Conservation (phyloP, 2,888 invertebrate genomes). For the Nemotelus pantherinus region DNA sequence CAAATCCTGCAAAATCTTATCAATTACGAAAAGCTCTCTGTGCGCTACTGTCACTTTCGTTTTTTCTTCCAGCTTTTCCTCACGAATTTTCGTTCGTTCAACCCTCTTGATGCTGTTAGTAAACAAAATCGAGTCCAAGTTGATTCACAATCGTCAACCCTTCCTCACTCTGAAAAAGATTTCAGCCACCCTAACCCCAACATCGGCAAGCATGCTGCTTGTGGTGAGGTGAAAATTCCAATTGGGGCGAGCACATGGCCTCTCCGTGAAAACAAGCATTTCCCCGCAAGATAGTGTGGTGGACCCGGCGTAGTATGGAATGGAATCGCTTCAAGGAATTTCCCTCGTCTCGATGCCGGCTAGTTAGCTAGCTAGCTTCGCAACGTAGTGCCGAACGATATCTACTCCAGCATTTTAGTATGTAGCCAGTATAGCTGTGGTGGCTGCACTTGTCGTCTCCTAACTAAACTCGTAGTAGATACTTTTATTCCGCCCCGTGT, state of each 20-base stretch:
- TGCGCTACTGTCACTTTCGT: constrained; percentile 27
- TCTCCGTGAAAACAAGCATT: constrained; percentile 19
- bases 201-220: too few species aligned
- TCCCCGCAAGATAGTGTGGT: constrained; percentile 7
- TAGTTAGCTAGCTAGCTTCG: not conserved
- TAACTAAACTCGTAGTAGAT: not conserved
- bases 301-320: not conserved
- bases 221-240: constrained; percentile 31
- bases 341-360: constrained; percentile 17
- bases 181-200: too few species aligned
- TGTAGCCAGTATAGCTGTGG: constrained; percentile 31
- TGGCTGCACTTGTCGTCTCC: not conserved
- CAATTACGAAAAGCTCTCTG: not conserved
- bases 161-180: not conserved
- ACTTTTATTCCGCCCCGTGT: not conserved
- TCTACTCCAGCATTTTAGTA: constrained; percentile 37
- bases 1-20: too few species aligned
- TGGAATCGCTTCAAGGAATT: constrained; percentile 29
- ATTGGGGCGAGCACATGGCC: constrained; percentile 24
- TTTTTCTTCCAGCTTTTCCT: not conserved
- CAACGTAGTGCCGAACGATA: not conserved
- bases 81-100: constrained; percentile 1
- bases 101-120: constrained; percentile 26
- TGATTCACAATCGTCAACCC: not conserved
- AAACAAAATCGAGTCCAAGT: constrained; percentile 24